Evolutionary conservation across 2,113 vertebrate genomes (phyloP).

Genomic region (Alosa alosa): DNA sequence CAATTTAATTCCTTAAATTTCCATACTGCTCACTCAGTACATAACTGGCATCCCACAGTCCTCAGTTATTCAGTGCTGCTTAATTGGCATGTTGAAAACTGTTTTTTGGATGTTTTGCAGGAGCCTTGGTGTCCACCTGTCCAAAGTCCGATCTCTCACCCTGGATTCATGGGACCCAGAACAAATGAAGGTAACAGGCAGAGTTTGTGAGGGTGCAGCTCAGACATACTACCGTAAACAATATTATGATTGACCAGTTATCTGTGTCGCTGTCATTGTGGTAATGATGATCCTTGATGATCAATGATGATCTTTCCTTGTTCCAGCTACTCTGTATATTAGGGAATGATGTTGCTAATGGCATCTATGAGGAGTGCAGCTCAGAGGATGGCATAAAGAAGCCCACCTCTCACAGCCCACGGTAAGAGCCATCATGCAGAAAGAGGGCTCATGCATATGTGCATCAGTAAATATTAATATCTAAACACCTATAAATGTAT

Average conservation of each 20-base stretch:
- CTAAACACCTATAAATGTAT: too few relatives aligned
- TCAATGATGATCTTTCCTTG: background rate
- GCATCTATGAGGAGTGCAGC: slow-evolving; percentile 64
- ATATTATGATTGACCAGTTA: too few relatives aligned
- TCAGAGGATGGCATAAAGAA: slow-evolving; percentile 56
- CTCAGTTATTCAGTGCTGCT: background rate
- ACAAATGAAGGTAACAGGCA: slow-evolving; percentile 67
- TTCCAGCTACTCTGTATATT: slow-evolving; percentile 67
- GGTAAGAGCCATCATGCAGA: slow-evolving; percentile 45
- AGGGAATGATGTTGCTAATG: slow-evolving; percentile 69
- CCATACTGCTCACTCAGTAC: background rate
- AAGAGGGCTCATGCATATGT: background rate
- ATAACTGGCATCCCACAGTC: background rate
- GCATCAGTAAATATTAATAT: background rate
- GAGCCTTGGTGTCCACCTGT: slow-evolving; percentile 76
- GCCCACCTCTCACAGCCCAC: slow-evolving; percentile 52
- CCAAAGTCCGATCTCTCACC: slow-evolving; percentile 76
- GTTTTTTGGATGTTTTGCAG: slow-evolving; percentile 44
- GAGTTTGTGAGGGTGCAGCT: background rate
- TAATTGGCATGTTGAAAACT: background rate
- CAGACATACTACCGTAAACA: too few relatives aligned
- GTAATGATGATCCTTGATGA: background rate
- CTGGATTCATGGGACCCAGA: slow-evolving; percentile 77
- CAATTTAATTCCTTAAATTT: too few relatives aligned
- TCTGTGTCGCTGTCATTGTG: background rate